phyloP scores from a whole-genome alignment of 2,888 invertebrate genomes.

The Ethmia dodecea region DNA sequence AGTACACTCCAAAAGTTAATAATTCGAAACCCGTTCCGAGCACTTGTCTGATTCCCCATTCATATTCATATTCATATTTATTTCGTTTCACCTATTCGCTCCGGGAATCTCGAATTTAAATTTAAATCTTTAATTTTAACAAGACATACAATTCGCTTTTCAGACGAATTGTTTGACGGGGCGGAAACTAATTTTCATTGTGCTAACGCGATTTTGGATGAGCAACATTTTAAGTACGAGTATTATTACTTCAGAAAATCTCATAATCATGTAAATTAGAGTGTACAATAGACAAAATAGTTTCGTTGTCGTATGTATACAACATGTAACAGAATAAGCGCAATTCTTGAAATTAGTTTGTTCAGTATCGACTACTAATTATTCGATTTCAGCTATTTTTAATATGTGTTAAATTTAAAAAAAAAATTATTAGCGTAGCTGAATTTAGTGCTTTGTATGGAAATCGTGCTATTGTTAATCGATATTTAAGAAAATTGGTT shows the following conservation, averaged over 20 bases:
- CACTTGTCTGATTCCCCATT: conserved; percentile 68
- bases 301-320: no score
- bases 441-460: no score
- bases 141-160: conserved; percentile 34
- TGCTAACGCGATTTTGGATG: conserved; percentile 41
- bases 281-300: no score
- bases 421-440: no score
- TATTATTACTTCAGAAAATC: conserved; percentile 61
- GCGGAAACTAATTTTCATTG: conserved; percentile 64
- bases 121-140: conserved; percentile 70
- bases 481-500: no score
- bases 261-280: conserved; percentile 70
- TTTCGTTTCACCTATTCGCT: conserved; percentile 72
- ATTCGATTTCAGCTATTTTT: no score
- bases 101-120: conserved; percentile 58
- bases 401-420: no score
- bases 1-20: conserved; percentile 71
- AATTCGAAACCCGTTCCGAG: conserved; percentile 62
- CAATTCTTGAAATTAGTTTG: no score
- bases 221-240: conserved; percentile 47
- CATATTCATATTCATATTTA: conserved; percentile 79
- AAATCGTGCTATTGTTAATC: no score
- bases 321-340: no score
- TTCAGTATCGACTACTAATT: no score
- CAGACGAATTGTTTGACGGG: conserved; percentile 52